Base-by-base conservation (phyloP, 2,113 vertebrate genomes). In the Machaerirhynchus nigripectus region DNA sequence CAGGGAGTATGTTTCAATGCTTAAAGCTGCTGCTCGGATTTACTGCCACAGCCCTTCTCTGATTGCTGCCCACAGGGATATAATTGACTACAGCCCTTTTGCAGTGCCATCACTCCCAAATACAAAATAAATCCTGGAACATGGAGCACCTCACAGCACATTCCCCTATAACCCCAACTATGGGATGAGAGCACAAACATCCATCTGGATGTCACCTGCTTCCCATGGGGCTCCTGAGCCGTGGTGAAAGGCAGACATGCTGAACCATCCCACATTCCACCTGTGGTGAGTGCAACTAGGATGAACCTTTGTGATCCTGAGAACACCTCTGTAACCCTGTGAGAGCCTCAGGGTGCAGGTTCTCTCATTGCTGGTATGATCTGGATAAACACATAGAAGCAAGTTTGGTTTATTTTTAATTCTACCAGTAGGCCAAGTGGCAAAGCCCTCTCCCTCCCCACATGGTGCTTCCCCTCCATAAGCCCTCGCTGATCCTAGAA, bases 151-250 rank as follows among this genome's bases (percentile, higher is more conserved):
- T 71, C 87, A 78, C 2, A 9, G 26, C 91, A 76, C 74, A 28
- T 92, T 89, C 55, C 81, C 75, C 67, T 39, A 46, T 61, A 80
- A 40, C 40, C 63, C 71, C 17, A 33, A 46, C 61, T 61, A 3
- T 0, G 8, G 69, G 56, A 69, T 18, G 40, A 70, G 68, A 87
- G 59, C 63, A 49, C 21, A 57, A n/a, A 37, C 6, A 20, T 35
- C 85, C 83, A 11, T 52, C 24, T 84, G 89, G 79, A 82, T 61
- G 40, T 91, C 70, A 26, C 39, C 88, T 52, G 70, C 75, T 71
- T 52, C 67, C 78, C 11, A 0, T 1, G 28, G 37, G 39, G 7
- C 0, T 2, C 50, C 55, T 10, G 5, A 7, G 21, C 26, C 0
- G 0, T 2, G 5, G 39, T 1, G 6, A 27, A 50, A 81, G 55